Evolutionary conservation across 2,113 vertebrate genomes (phyloP).

Genomic region (Chaetops frenatus): DNA sequence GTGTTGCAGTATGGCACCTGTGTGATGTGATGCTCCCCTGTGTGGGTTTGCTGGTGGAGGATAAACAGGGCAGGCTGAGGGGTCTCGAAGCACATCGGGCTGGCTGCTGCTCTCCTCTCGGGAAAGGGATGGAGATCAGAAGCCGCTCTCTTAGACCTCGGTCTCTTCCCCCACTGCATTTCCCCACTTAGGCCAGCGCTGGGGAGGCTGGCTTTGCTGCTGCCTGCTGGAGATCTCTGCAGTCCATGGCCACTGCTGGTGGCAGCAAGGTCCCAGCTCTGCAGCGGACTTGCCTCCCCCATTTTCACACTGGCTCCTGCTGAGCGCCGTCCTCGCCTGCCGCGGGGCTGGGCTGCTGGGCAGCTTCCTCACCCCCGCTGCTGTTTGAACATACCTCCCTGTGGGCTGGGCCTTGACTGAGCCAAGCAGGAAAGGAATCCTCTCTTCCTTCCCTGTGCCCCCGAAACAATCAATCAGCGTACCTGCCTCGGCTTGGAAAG

Average conservation of each 20-base stretch:
- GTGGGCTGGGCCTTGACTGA: not conserved
- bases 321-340: rapidly evolving
- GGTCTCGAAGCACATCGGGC: not conserved
- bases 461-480: not conserved
- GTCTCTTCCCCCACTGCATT: not conserved
- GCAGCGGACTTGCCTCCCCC: not conserved
- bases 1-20: rapidly evolving
- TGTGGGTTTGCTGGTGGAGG: not conserved
- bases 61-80: not conserved
- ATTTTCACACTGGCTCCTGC: not conserved
- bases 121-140: not conserved
- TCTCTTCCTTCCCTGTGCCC: not conserved
- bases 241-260: not conserved
- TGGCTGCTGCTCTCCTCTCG: not conserved
- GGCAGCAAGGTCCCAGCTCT: not conserved
- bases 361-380: not conserved
- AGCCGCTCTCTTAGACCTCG: not conserved
- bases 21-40: not conserved
- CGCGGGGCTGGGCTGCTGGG: not conserved
- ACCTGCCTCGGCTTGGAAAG: not conserved
- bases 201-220: not conserved
- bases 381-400: not conserved
- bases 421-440: not conserved
- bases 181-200: rapidly evolving
- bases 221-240: not conserved